These are phyloP conservation scores for Brienomyrus brachyistius DNA, from an alignment of 2,113 vertebrate genomes.

Conservation along the genomic window DNA sequence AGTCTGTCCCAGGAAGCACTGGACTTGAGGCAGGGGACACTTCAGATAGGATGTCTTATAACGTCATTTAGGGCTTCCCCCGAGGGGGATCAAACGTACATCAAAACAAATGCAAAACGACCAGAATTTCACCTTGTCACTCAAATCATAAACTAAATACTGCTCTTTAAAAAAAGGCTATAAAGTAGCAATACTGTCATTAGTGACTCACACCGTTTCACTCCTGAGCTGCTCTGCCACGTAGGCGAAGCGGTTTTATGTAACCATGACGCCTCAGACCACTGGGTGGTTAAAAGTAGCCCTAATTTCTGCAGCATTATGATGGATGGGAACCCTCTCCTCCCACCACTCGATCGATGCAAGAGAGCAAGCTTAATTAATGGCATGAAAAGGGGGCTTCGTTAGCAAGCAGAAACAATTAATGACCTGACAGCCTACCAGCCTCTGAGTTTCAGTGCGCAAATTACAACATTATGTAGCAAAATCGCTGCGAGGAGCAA, in stretches of 20 bases:
- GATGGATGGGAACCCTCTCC: not conserved
- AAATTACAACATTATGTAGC: not conserved
- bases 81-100: not conserved
- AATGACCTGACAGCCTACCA: not conserved
- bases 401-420: not conserved
- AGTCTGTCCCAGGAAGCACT: not conserved
- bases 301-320: not conserved
- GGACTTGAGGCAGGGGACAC: not conserved
- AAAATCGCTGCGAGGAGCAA: not conserved
- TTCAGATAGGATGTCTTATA: not conserved
- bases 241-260: not conserved
- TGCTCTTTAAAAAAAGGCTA: not conserved
- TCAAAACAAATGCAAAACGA: not conserved
- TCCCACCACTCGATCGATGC: slow-evolving; percentile 11
- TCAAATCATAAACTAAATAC: not conserved
- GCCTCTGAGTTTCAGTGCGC: not conserved
- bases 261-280: not conserved
- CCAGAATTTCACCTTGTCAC: not conserved
- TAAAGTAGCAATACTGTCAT: not conserved
- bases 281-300: not conserved
- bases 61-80: not conserved
- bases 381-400: not conserved
- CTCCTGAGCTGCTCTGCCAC: not conserved
- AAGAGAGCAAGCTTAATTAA: not conserved
- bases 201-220: not conserved